A percentile compares a stretch with the other conserved stretches of the same genome.
phyloP scores from a whole-genome alignment of 2,797 vertebrate species.

The Pangasius mekongensis region DNA sequence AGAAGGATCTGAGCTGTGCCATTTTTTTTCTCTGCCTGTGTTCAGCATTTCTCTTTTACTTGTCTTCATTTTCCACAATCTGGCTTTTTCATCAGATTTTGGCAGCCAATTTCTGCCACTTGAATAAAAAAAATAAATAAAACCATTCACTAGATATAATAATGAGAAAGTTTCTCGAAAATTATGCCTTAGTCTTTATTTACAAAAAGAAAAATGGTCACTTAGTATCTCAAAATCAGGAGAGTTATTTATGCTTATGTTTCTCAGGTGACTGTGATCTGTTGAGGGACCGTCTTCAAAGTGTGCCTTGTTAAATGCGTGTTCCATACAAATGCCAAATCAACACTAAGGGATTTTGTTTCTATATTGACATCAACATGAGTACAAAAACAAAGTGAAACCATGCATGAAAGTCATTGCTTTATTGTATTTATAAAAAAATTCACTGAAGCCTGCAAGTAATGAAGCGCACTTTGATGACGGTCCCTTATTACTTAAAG shows the following conservation, averaged over 20 bases:
- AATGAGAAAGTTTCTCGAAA: background rate
- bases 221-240: background rate
- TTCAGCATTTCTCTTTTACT: background rate
- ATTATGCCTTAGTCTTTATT: background rate
- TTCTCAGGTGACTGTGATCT: background rate
- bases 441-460: background rate
- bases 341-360: background rate
- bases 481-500: background rate
- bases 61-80: background rate
- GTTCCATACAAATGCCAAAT: background rate
- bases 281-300: background rate
- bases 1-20: background rate
- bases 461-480: background rate
- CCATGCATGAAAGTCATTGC: background rate
- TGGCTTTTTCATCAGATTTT: background rate
- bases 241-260: background rate
- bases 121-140: background rate
- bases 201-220: background rate
- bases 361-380: background rate
- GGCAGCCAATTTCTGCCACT: background rate
- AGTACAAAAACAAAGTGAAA: background rate
- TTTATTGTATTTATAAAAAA: background rate
- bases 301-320: background rate
- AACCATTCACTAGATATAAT: background rate
- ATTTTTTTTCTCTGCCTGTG: background rate